Percentiles rank a stretch among this genome's conserved stretches.
Evolutionary conservation across 1,140 invertebrate species (phyloP).

Genomic region (Andrena cerasifolii): DNA sequence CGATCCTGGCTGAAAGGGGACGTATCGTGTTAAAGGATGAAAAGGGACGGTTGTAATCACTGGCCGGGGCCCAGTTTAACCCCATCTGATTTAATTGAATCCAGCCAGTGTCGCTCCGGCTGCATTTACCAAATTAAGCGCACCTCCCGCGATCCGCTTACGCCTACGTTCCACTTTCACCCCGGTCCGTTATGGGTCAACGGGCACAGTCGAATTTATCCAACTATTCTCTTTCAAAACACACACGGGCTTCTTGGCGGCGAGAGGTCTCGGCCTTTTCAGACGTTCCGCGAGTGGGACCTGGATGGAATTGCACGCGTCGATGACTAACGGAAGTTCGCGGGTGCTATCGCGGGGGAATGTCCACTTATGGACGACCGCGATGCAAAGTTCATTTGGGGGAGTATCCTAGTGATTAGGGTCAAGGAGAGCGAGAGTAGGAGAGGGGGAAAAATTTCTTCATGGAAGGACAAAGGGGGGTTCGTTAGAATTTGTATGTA

Average conservation of each 20-base stretch:
- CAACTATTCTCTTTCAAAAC: neutral
- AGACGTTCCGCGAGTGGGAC: neutral
- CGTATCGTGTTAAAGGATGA: slow-evolving; percentile 33
- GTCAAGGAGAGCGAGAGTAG: too few species aligned
- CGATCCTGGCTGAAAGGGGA: slow-evolving; percentile 35
- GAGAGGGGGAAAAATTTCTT: too few species aligned
- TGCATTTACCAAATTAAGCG: slow-evolving; percentile 28
- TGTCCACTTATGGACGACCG: too few species aligned
- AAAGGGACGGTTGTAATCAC: slow-evolving; percentile 50
- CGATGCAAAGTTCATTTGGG: too few species aligned
- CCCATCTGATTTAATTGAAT: slow-evolving; percentile 58
- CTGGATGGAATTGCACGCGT: neutral
- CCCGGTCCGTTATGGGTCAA: neutral
- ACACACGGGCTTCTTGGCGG: slow-evolving; percentile 1
- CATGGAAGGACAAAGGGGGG: too few species aligned
- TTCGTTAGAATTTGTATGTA: too few species aligned
- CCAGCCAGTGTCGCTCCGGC: slow-evolving; percentile 17
- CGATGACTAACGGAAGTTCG: neutral
- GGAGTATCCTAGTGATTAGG: too few species aligned
- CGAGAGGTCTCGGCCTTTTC: neutral
- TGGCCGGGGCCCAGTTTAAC: slow-evolving; percentile 4
- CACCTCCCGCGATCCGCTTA: slow-evolving; percentile 2
- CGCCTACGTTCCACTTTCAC: neutral
- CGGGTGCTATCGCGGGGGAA: neutral
- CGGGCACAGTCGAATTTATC: neutral